Conservation (phyloP, 2,797 vertebrate genomes). For the Xyrichtys novacula region DNA sequence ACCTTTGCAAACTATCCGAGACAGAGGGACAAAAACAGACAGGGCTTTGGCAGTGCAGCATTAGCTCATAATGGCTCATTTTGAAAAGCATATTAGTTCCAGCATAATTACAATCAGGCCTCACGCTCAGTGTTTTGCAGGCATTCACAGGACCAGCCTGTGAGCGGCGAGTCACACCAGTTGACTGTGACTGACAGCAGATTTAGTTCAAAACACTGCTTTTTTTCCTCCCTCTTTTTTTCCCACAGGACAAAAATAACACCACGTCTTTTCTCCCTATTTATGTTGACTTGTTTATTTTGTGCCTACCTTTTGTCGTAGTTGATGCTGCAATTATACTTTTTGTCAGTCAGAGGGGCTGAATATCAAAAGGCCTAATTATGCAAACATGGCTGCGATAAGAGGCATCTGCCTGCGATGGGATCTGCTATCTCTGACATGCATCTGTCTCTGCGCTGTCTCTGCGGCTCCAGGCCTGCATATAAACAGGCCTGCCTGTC, state of each 20-base stretch:
- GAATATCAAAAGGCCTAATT: slow-evolving; percentile 84
- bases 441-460: slow-evolving; percentile 87
- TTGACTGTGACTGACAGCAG: slow-evolving; percentile 88
- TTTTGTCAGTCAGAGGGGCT: slow-evolving; percentile 86
- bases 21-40: slow-evolving; percentile 86
- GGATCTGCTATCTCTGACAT: slow-evolving; percentile 89
- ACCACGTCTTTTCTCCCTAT: slow-evolving; percentile 81
- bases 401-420: slow-evolving; percentile 82
- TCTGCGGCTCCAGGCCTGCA: slow-evolving; percentile 85
- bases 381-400: slow-evolving; percentile 84
- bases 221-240: slow-evolving; percentile 72
- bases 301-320: slow-evolving; percentile 85
- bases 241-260: slow-evolving; percentile 87
- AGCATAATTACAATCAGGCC: slow-evolving; percentile 90
- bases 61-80: slow-evolving; percentile 91
- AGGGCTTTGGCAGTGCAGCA: slow-evolving; percentile 86
- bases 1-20: slow-evolving; percentile 86
- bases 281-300: slow-evolving; percentile 88
- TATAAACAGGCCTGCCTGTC: slow-evolving; percentile 84
- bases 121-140: slow-evolving; percentile 84
- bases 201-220: slow-evolving; percentile 80
- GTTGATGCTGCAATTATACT: slow-evolving; percentile 85
- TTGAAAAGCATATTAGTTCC: slow-evolving; percentile 91
- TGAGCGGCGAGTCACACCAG: slow-evolving; percentile 86
- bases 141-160: slow-evolving; percentile 85